phyloP scores from a whole-genome alignment of 2,888 invertebrate genomes.

The Oasisia sp. region DNA sequence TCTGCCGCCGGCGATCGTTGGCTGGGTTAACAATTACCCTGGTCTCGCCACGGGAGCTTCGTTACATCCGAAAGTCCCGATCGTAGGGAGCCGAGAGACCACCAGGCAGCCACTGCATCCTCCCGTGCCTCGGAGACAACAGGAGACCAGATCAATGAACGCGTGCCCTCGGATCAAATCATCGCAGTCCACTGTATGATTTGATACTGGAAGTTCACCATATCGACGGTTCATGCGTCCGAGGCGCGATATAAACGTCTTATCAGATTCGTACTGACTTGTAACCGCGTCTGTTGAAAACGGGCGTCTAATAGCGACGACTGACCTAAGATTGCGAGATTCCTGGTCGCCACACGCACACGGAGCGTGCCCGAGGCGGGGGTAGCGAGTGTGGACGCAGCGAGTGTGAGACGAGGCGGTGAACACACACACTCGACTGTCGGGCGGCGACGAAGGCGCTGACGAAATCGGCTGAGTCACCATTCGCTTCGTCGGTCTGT shows the following conservation, averaged over 20 bases:
- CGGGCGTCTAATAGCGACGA: not conserved
- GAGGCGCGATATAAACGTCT: not conserved
- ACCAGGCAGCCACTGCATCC: not conserved
- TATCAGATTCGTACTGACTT: not conserved
- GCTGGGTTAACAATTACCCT: not conserved
- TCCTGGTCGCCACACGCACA: not conserved
- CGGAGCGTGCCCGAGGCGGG: not conserved
- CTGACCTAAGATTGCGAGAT: not conserved
- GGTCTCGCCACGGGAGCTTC: not conserved
- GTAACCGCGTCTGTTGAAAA: not conserved
- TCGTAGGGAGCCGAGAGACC: not conserved
- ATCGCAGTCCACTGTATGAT: not conserved
- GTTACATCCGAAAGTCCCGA: not conserved
- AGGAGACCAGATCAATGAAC: not conserved
- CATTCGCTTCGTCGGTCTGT: not conserved
- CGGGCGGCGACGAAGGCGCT: not conserved
- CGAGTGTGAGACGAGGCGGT: not conserved
- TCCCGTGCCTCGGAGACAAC: not conserved
- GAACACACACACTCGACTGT: not conserved
- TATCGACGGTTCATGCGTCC: not conserved
- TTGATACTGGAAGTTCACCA: not conserved
- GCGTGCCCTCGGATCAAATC: not conserved
- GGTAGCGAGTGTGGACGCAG: not conserved
- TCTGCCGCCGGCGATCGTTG: not conserved
- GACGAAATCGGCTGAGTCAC: not conserved